A percentile compares a stretch with the other conserved stretches of the same genome.
Conservation (phyloP, 2,113 vertebrate species). For the Nerophis ophidion region DNA sequence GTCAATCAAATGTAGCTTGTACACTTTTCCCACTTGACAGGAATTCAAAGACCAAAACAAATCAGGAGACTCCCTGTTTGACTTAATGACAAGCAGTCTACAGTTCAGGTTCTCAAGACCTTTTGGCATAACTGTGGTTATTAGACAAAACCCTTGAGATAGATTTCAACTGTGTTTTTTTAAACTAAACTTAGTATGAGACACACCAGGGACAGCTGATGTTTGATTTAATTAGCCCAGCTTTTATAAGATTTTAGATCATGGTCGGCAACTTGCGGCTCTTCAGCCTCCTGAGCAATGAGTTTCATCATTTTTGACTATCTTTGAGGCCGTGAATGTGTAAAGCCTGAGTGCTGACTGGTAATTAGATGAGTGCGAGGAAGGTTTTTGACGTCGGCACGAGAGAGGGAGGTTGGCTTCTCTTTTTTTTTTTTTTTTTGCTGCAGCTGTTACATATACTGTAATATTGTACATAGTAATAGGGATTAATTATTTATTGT, state of each 20-base stretch:
- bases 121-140: slow-evolving; percentile 14
- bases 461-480: too few species aligned
- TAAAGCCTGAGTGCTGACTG: too few species aligned
- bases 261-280: too few species aligned
- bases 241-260: not conserved
- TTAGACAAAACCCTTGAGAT: not conserved
- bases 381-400: too few species aligned
- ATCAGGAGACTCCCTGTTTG: not conserved
- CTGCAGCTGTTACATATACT: too few species aligned
- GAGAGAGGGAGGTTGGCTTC: too few species aligned
- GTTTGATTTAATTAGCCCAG: slow-evolving; percentile 14
- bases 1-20: not conserved
- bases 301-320: too few species aligned
- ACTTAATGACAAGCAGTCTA: not conserved
- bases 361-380: too few species aligned
- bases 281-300: too few species aligned
- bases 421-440: too few species aligned
- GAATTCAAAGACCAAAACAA: not conserved
- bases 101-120: slow-evolving; percentile 18
- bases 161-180: slow-evolving; percentile 18
- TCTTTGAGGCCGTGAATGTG: too few species aligned
- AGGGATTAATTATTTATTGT: too few species aligned
- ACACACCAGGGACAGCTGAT: slow-evolving; percentile 11
- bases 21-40: not conserved
- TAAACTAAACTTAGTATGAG: slow-evolving; percentile 10